Conservation (phyloP, 64 coral and sea anemone genomes). For the Dendronephthya gigantea region DNA sequence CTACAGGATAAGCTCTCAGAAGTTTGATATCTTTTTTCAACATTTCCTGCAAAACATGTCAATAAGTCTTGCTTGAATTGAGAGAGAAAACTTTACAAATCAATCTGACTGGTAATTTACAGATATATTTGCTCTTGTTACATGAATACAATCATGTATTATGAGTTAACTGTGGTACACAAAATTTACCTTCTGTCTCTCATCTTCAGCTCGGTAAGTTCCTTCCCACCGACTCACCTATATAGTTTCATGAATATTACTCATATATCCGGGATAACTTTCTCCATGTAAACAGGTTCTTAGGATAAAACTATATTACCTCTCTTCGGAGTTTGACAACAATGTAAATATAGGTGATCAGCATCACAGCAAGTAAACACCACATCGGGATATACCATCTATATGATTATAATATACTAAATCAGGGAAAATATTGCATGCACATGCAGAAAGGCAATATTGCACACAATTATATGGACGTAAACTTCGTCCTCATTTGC, state of each 20-base stretch:
- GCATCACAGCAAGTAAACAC: slow-evolving; percentile 8
- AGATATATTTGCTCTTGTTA: no score
- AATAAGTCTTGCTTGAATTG: neutral
- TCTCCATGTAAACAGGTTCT: no score
- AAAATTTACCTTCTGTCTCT: neutral
- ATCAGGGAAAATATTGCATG: neutral
- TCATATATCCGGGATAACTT: neutral
- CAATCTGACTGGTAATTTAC: neutral
- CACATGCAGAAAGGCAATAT: neutral
- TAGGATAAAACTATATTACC: neutral
- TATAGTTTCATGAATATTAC: neutral
- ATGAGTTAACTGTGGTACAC: no score
- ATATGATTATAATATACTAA: neutral
- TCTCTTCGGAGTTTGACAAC: neutral
- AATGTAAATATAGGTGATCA: neutral
- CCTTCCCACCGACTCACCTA: neutral
- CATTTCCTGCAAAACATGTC: neutral
- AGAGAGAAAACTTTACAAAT: neutral
- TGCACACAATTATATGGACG: neutral
- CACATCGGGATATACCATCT: neutral
- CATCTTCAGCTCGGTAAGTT: slow-evolving; percentile 11
- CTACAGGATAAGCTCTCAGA: neutral
- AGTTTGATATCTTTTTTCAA: slow-evolving; percentile 13
- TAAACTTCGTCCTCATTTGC: no score
- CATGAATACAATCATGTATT: no score